Conservation (phyloP, 1,140 invertebrate species). For the Dendrolimus punctatus region DNA sequence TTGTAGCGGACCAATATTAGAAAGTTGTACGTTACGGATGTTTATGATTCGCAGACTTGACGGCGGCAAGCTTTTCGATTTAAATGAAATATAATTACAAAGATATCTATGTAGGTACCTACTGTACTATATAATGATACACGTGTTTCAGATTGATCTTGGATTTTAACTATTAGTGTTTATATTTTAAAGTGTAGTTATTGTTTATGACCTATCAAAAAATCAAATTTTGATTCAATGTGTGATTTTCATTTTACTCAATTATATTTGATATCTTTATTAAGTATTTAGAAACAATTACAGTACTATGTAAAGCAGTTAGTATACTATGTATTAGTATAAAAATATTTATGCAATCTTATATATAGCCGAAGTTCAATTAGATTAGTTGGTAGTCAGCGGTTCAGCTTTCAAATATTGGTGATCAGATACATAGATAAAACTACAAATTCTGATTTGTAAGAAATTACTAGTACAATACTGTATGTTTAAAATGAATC, state of each 20-base stretch:
- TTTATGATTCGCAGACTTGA: slow-evolving; percentile 9
- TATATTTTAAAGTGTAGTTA: too few species aligned
- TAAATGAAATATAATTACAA: too few species aligned
- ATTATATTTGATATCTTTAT: too few species aligned
- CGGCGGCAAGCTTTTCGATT: neutral
- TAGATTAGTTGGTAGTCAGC: slow-evolving; percentile 53
- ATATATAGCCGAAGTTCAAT: slow-evolving; percentile 43
- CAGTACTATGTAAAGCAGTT: slow-evolving; percentile 8
- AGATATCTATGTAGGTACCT: too few species aligned
- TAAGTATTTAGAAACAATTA: too few species aligned
- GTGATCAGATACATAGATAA: slow-evolving; percentile 46
- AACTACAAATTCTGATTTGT: neutral
- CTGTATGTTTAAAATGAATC: slow-evolving; percentile 16
- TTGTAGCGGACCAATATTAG: slow-evolving; percentile 71
- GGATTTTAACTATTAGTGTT: too few species aligned
- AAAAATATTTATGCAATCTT: slow-evolving; percentile 34
- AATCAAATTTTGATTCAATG: too few species aligned
- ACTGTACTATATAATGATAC: too few species aligned
- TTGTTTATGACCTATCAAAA: too few species aligned
- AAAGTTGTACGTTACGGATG: slow-evolving; percentile 61
- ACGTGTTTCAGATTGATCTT: too few species aligned
- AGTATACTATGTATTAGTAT: slow-evolving; percentile 45
- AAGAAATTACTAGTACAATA: slow-evolving; percentile 35
- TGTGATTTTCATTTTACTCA: too few species aligned
- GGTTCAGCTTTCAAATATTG: slow-evolving; percentile 70